Percentiles rank a stretch among this genome's conserved stretches.
Conservation (phyloP, 2,888 invertebrate species). For the Panopea generosa region DNA sequence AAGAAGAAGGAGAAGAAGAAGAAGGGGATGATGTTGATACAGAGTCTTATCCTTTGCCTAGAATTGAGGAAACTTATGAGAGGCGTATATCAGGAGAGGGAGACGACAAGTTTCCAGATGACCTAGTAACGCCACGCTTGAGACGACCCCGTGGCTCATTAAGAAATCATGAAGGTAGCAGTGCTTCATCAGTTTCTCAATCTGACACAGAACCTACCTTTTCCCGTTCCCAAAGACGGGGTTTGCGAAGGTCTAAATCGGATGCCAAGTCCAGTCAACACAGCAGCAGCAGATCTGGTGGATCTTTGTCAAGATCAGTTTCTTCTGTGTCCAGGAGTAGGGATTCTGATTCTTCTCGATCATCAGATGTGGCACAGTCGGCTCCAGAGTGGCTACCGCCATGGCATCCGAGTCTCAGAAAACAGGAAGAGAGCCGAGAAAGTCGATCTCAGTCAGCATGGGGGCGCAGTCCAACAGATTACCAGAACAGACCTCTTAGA, state of each 20-base stretch:
- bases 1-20: slow-evolving; percentile 12
- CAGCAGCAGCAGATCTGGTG: slow-evolving; percentile 1
- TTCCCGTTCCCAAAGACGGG: slow-evolving; percentile 10
- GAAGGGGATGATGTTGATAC: slow-evolving; percentile 18
- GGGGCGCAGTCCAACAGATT: neutral
- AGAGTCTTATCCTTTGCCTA: slow-evolving; percentile 19
- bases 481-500: slow-evolving; percentile 3
- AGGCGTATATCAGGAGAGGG: slow-evolving; percentile 7
- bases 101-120: neutral
- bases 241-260: slow-evolving; percentile 24
- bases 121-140: neutral
- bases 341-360: slow-evolving; percentile 7
- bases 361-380: slow-evolving; percentile 13
- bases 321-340: slow-evolving; percentile 23
- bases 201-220: slow-evolving; percentile 30
- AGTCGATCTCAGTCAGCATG: slow-evolving; percentile 23
- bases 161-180: slow-evolving; percentile 10
- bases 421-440: neutral
- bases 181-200: slow-evolving; percentile 11
- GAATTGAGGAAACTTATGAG: slow-evolving; percentile 7
- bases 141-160: slow-evolving; percentile 8
- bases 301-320: slow-evolving; percentile 35
- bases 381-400: slow-evolving; percentile 42
- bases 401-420: neutral
- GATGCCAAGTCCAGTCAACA: slow-evolving; percentile 5